Evolutionary conservation across 2,888 invertebrate genomes (phyloP).

Genomic region (Rhaphigaster nebulosa): DNA sequence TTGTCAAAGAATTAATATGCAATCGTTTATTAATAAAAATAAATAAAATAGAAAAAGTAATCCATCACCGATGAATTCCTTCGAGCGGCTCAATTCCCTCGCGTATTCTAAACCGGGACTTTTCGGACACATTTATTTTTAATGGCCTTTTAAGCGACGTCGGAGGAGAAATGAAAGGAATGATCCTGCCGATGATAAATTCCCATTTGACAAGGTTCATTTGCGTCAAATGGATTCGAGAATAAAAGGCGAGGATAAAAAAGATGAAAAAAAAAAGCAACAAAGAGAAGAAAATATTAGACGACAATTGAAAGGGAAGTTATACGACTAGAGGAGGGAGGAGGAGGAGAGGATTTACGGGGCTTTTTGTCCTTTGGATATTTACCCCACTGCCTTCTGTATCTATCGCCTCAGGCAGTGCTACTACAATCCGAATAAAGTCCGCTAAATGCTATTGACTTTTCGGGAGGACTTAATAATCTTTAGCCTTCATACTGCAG

Average conservation of each 20-base stretch:
- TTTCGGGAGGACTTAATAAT: background rate
- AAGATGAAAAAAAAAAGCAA: background rate
- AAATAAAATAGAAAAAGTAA: background rate
- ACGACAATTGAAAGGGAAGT: slow-evolving; percentile 40
- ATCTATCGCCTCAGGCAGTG: background rate
- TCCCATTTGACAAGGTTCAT: slow-evolving; percentile 40
- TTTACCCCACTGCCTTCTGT: background rate
- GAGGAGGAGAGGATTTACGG: slow-evolving; percentile 8
- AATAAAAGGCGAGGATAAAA: background rate
- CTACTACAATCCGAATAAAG: background rate
- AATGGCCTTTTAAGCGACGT: slow-evolving; percentile 15
- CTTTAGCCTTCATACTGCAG: background rate
- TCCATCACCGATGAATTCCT: background rate
- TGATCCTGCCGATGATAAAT: slow-evolving; percentile 37
- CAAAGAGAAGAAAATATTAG: slow-evolving; percentile 35
- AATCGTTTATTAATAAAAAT: background rate
- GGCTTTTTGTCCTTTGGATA: slow-evolving; percentile 19
- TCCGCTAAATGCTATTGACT: background rate
- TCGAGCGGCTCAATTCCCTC: background rate
- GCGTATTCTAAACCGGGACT: background rate
- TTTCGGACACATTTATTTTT: slow-evolving; percentile 38
- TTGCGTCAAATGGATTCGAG: slow-evolving; percentile 40
- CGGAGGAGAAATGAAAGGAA: slow-evolving; percentile 13
- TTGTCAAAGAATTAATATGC: background rate
- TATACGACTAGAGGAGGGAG: background rate